Conservation (phyloP, 2,797 vertebrate species). For the Orientallactaga sibirica region DNA sequence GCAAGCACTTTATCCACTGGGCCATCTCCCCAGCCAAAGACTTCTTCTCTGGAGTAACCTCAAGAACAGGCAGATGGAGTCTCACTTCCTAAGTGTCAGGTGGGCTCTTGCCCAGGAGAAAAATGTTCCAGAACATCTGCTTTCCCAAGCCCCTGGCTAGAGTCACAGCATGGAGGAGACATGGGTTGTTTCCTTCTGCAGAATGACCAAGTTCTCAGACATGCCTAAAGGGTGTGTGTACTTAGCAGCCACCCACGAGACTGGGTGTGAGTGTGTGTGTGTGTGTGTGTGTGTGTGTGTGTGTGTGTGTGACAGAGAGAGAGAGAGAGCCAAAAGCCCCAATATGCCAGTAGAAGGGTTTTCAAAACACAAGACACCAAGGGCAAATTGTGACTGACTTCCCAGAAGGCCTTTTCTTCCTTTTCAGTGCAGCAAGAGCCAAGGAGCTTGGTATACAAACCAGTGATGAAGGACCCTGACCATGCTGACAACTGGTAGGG, state of each 20-base stretch:
- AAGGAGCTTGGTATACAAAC: neutral
- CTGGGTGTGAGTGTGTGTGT: no score
- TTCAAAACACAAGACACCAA: no score
- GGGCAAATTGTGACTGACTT: rapidly evolving
- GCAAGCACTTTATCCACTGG: no score
- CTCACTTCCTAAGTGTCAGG: neutral
- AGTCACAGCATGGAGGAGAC: neutral
- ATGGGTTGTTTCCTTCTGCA: rapidly evolving
- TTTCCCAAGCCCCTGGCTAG: neutral
- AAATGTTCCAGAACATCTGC: neutral
- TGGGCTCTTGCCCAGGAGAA: no score
- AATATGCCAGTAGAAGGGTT: rapidly evolving
- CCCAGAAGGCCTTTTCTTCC: rapidly evolving
- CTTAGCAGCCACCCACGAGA: neutral
- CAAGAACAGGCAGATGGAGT: neutral
- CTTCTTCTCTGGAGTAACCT: no score
- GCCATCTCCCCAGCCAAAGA: no score
- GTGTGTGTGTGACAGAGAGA: no score
- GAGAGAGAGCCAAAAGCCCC: no score
- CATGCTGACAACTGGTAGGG: neutral
- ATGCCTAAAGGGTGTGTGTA: neutral
- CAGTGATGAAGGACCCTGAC: neutral
- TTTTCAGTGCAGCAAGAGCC: neutral
- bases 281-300: rapidly evolving
- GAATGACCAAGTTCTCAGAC: rapidly evolving